phyloP scores from a whole-genome alignment of 2,113 vertebrate genomes.

The Cyprinus carpio region DNA sequence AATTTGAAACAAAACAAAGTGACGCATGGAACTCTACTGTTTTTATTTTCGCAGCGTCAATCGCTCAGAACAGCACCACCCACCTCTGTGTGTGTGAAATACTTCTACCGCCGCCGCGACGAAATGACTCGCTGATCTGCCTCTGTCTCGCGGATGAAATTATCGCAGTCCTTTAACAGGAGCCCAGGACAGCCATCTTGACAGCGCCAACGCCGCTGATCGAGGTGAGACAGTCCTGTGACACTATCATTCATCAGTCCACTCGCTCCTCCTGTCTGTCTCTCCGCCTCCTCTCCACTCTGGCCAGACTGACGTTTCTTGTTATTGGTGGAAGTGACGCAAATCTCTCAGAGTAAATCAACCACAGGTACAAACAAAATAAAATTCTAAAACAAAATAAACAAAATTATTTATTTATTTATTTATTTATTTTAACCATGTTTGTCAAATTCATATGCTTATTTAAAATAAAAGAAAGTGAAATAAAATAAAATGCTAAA shows the following conservation, averaged over 20 bases:
- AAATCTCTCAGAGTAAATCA: not conserved
- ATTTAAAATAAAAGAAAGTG: not conserved
- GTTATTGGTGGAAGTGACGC: constrained; percentile 64
- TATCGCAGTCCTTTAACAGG: constrained; percentile 27
- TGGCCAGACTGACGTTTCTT: constrained; percentile 62
- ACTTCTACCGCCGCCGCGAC: constrained; percentile 68
- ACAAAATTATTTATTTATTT: no score
- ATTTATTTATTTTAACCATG: no score
- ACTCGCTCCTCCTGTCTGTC: not conserved
- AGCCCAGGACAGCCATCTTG: constrained; percentile 48
- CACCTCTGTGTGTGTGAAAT: constrained; percentile 70
- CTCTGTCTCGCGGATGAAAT: constrained; percentile 53
- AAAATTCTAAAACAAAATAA: no score
- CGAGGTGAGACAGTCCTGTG: constrained; percentile 23
- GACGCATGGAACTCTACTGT: constrained; percentile 7
- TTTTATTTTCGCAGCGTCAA: constrained; percentile 6
- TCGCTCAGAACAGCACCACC: constrained; percentile 47
- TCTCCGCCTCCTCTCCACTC: constrained; percentile 19
- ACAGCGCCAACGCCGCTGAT: constrained; percentile 14
- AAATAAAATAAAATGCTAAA: not conserved
- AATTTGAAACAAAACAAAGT: constrained; percentile 53
- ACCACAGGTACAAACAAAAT: no score
- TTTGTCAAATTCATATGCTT: not conserved
- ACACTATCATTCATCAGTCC: constrained; percentile 23
- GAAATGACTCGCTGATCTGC: constrained; percentile 54